Evolutionary conservation across 2,113 vertebrate genomes (phyloP).

Genomic region (Bothrops jararaca): DNA sequence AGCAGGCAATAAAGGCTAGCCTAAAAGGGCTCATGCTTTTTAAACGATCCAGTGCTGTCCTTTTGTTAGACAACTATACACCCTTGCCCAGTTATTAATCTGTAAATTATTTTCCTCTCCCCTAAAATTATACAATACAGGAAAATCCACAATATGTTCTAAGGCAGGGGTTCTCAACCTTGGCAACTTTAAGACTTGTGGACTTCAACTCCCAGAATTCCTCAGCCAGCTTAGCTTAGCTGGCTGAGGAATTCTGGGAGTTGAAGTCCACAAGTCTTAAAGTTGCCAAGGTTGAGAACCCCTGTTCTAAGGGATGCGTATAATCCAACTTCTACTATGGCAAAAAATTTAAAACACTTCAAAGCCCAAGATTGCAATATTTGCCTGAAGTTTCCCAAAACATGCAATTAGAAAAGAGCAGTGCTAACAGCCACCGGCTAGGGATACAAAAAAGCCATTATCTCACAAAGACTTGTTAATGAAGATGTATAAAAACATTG

Average conservation of each 20-base stretch:
- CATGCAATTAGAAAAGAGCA: constrained; percentile 33
- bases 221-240: no score
- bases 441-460: neutral
- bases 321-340: constrained; percentile 6
- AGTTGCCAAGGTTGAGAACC: no score
- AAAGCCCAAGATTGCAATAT: neutral
- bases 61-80: neutral
- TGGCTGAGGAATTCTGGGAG: no score
- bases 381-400: neutral
- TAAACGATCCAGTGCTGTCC: neutral
- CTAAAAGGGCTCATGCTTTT: neutral
- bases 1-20: neutral
- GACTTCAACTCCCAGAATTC: no score
- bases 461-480: neutral
- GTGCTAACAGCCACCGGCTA: neutral
- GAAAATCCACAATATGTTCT: neutral
- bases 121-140: neutral
- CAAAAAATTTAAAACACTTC: neutral
- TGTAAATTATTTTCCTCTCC: neutral
- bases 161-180: no score
- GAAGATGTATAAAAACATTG: neutral
- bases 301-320: neutral
- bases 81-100: neutral
- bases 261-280: no score
- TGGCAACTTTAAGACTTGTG: no score